phyloP scores from a whole-genome alignment of 1,140 invertebrate species.

The Dermatophagoides farinae region DNA sequence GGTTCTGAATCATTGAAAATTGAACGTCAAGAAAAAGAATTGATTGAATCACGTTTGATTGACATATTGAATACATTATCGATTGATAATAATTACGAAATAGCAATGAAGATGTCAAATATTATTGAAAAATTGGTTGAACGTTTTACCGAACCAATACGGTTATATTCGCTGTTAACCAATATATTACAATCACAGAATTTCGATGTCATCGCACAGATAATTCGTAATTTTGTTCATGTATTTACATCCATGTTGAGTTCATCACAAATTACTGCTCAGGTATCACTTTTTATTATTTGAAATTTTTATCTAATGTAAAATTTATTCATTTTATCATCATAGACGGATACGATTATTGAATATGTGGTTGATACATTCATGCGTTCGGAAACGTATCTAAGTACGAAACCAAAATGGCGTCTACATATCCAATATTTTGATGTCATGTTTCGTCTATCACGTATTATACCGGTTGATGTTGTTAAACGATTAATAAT shows the following conservation, averaged over 20 bases:
- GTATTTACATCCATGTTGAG: neutral
- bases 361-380: neutral
- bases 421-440: neutral
- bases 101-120: neutral
- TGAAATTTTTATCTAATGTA: neutral
- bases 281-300: neutral
- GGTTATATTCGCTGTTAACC: neutral
- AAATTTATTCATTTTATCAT: neutral
- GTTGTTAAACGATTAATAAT: neutral
- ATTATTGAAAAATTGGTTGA: neutral
- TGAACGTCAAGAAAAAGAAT: too few relatives aligned
- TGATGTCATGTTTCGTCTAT: neutral
- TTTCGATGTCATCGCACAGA: neutral
- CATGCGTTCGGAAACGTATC: neutral
- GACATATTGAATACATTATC: neutral
- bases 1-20: too few relatives aligned
- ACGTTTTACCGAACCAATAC: neutral
- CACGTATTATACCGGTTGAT: neutral
- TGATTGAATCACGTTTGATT: too few relatives aligned
- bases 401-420: neutral
- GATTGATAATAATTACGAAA: neutral
- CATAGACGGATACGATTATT: neutral
- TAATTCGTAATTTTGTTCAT: neutral
- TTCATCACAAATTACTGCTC: neutral
- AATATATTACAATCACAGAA: neutral